Conservation (phyloP, 2,113 vertebrate species). For the Zosterops lateralis region DNA sequence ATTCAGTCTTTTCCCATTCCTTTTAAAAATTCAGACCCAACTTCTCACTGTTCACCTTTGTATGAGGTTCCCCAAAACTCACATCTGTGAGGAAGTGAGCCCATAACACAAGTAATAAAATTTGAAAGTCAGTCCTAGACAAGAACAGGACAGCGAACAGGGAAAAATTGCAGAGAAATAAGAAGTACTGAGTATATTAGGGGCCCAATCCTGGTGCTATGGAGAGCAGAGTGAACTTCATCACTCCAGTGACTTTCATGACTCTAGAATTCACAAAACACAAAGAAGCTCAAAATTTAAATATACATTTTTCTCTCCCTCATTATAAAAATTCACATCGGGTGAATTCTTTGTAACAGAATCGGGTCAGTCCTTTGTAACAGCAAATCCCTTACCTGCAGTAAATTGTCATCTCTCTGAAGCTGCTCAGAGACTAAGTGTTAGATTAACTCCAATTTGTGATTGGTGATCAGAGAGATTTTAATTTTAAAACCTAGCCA, state of each 20-base stretch:
- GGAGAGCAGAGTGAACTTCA: fast-evolving
- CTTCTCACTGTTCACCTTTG: neutral
- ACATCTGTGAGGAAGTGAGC: neutral
- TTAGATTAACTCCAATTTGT: no score
- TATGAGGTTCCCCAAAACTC: neutral
- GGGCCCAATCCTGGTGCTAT: neutral
- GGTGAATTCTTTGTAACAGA: neutral
- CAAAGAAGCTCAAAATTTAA: neutral
- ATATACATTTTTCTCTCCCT: neutral
- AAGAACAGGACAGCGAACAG: neutral
- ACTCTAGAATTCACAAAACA: neutral
- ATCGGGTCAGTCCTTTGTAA: neutral
- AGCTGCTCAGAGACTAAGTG: no score
- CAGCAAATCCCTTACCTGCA: neutral
- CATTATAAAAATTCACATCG: neutral
- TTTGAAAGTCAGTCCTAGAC: neutral
- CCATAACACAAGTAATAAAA: neutral
- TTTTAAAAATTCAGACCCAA: neutral
- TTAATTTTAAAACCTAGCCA: neutral
- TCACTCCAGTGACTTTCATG: neutral
- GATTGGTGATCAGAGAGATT: neutral
- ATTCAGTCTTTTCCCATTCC: neutral
- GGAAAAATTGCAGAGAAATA: neutral
- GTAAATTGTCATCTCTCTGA: neutral
- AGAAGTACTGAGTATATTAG: neutral